These are phyloP conservation scores for Theristus sp. DNA, from an alignment of 2,888 invertebrate genomes.

Conservation along the genomic window DNA sequence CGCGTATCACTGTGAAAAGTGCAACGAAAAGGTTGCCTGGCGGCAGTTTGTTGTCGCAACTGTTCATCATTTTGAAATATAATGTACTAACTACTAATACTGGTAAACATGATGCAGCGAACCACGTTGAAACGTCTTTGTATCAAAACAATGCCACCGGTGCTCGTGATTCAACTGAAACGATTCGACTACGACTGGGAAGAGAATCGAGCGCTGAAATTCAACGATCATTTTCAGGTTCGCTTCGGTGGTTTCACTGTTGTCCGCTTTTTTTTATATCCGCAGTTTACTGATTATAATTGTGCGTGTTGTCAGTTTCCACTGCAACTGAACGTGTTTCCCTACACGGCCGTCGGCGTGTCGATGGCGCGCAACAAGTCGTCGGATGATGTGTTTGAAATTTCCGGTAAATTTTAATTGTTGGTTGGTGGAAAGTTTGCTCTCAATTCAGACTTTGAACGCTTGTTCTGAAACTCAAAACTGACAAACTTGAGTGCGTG, in stretches of 20 bases:
- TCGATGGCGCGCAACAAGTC: not conserved
- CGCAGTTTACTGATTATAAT: not conserved
- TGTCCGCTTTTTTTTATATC: too few relatives aligned
- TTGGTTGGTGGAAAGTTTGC: too few relatives aligned
- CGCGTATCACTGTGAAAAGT: conserved; percentile 40
- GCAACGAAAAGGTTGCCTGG: conserved; percentile 34
- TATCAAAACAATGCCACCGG: conserved; percentile 36
- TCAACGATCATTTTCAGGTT: conserved; percentile 37
- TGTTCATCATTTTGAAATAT: too few relatives aligned
- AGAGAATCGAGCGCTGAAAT: conserved; percentile 36
- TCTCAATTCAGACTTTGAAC: too few relatives aligned
- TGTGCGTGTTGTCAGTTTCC: conserved; percentile 34
- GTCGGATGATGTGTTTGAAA: conserved; percentile 8
- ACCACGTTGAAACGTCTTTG: conserved; percentile 37
- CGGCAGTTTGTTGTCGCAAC: not conserved
- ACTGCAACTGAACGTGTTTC: conserved; percentile 37
- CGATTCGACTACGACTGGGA: conserved; percentile 40
- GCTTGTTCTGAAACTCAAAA: too few relatives aligned
- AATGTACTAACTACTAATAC: too few relatives aligned
- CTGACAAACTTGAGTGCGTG: too few relatives aligned
- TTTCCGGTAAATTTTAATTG: too few relatives aligned
- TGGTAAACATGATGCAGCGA: too few relatives aligned
- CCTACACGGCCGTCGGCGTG: conserved; percentile 37
- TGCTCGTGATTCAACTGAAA: conserved; percentile 39
- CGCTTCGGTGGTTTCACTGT: too few relatives aligned